Percentiles rank a stretch among this genome's conserved stretches.
Evolutionary conservation across 1,140 invertebrate species (phyloP).

Genomic region (Onthophagus taurus): DNA sequence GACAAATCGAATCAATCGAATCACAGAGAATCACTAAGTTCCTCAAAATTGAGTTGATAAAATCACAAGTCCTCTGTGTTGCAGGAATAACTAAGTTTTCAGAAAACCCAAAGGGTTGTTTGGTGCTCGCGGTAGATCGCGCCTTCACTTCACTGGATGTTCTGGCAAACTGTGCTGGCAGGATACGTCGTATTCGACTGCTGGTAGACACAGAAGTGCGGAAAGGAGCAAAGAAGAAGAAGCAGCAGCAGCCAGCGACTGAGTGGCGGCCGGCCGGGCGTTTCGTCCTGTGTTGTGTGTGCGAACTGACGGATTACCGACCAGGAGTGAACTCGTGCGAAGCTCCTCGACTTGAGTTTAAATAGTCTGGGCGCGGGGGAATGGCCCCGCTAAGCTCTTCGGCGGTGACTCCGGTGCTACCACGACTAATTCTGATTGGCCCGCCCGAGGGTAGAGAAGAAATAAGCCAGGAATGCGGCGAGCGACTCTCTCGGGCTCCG

Average conservation of each 20-base stretch:
- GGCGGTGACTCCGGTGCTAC: constrained; percentile 22
- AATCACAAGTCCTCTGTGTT: no score
- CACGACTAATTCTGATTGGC: constrained; percentile 25
- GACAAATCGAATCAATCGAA: no score
- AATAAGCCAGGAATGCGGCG: constrained; percentile 19
- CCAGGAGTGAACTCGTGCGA: constrained; percentile 34
- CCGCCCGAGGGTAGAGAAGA: constrained; percentile 31
- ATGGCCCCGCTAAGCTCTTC: constrained; percentile 22
- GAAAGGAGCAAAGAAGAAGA: no score
- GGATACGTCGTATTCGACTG: no score
- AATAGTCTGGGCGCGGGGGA: constrained; percentile 31
- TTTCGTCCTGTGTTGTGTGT: constrained; percentile 10
- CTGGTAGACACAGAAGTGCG: no score
- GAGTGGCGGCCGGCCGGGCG: constrained; percentile 3
- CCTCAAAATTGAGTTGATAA: no score
- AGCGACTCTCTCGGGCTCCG: neutral
- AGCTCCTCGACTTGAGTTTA: constrained; percentile 31
- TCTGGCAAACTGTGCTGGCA: no score
- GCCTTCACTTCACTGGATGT: no score
- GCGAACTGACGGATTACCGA: constrained; percentile 27
- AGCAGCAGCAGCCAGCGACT: constrained; percentile 6
- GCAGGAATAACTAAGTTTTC: no score
- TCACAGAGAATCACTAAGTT: no score
- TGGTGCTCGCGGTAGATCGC: no score
- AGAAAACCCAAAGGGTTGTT: no score